Evolutionary conservation across 2,113 vertebrate species (phyloP), one percentile per base, ranked within the genome.

Genomic region (Triplophysa rosa): DNA sequence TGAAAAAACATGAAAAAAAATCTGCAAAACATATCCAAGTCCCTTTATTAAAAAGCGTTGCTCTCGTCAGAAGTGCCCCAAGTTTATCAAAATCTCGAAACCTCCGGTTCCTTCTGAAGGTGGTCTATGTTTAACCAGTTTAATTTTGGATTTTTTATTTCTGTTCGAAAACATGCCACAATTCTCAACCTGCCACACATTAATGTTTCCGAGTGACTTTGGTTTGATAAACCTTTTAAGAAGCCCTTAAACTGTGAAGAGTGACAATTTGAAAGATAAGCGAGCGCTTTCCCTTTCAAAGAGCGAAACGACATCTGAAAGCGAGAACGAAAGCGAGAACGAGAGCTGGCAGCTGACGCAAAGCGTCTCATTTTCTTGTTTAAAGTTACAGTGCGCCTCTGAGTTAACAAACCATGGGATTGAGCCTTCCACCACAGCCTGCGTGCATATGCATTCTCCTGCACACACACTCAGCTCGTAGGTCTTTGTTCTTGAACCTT

Each of bases 401-500:
- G 85, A 75, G 85, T 88, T 89, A 90, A 92, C 89, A 89, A 89
- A 90, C 87, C 85, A 81, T 87, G 86, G 87, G 87, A 89, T 89
- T 84, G 85, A 88, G 84, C 87, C 67, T 75, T 84, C 87, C 80
- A 81, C 58, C 63, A 24, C n/a, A 67, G 52, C 67, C 67, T 83
- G 67, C 37, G 26, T 59, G 58, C 72, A 80, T 75, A 78, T 47
- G 72, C 78, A 56, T 23, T n/a, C 62, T 33, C 42, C 52, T 63
- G 78, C 80, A 81, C 85, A 86, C 86, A 84, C 89, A 89, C 87
- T 89, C 89, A 87, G 89, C 86, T 91, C 78, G 81, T 82, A 79
- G 86, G 82, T 84, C 88, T 90, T 91, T 90, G 91, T 92, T 88
- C 86, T 71, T 85, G 67, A 80, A 87, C 83, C 84, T 83, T 91